A percentile compares a stretch with the other conserved stretches of the same genome.
Conservation (phyloP, 2,888 invertebrate species). For the Diplolepis rosae region DNA sequence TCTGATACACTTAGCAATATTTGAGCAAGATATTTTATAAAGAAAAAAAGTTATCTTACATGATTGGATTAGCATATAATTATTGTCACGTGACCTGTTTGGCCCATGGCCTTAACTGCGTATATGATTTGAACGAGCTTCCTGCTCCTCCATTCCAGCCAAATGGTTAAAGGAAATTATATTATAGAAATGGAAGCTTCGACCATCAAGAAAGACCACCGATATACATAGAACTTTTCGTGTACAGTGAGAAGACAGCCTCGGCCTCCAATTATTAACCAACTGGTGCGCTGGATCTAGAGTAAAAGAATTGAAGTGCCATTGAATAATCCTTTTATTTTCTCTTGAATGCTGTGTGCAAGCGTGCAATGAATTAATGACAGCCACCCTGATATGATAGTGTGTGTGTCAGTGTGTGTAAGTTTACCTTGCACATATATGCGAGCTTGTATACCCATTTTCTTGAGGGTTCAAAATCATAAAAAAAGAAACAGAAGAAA, state of each 20-base stretch:
- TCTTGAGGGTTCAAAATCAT: constrained; percentile 39
- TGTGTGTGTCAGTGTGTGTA: constrained; percentile 22
- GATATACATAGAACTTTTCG: no score
- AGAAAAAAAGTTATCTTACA: no score
- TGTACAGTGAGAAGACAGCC: constrained; percentile 49
- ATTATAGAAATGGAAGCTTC: constrained; percentile 13
- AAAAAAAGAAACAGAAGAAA: constrained; percentile 29
- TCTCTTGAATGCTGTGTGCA: constrained; percentile 43
- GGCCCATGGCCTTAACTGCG: no score
- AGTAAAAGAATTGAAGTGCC: constrained; percentile 71
- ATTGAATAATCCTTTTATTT: constrained; percentile 51
- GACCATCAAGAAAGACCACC: constrained; percentile 22
- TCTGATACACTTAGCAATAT: no score
- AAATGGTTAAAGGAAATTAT: no score
- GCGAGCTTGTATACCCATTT: constrained; percentile 34
- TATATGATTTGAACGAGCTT: no score
- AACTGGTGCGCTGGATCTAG: constrained; percentile 66
- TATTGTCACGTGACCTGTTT: no score
- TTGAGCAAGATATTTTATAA: no score
- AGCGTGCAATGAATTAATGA: constrained; percentile 56
- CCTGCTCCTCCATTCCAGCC: no score
- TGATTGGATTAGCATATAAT: no score
- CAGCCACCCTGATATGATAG: constrained; percentile 45
- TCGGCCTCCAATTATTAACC: constrained; percentile 72
- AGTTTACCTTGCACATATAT: constrained; percentile 18